Conservation (phyloP, 2,797 vertebrate species). For the Epinephelus malabaricus region DNA sequence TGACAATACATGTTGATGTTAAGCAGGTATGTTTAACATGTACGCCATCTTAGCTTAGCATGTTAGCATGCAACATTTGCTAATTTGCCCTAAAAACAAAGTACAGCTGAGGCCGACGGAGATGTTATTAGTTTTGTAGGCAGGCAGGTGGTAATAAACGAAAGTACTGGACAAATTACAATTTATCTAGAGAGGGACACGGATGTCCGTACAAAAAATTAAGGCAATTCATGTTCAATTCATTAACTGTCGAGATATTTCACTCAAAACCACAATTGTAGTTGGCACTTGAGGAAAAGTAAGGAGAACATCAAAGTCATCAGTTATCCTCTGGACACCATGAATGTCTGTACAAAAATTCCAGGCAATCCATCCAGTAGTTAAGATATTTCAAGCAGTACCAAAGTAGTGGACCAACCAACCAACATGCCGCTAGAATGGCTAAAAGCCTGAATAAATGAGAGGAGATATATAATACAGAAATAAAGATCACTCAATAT, state of each 20-base stretch:
- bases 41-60: neutral
- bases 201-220: neutral
- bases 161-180: neutral
- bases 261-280: neutral
- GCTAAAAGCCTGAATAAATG: neutral
- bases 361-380: neutral
- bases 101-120: neutral
- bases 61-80: neutral
- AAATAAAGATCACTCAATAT: neutral
- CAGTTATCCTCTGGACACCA: neutral
- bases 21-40: slow-evolving; percentile 4
- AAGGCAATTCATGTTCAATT: no score
- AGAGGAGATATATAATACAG: neutral
- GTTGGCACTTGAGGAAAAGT: neutral
- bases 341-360: neutral
- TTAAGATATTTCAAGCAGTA: neutral
- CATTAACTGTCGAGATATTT: neutral
- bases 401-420: neutral
- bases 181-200: no score
- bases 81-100: no score
- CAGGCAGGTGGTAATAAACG: neutral
- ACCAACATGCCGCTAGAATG: no score
- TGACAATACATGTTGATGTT: neutral
- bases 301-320: neutral
- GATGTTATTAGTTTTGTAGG: neutral